Base-by-base conservation (phyloP, 1,140 invertebrate genomes). In the Cylas formicarius region DNA sequence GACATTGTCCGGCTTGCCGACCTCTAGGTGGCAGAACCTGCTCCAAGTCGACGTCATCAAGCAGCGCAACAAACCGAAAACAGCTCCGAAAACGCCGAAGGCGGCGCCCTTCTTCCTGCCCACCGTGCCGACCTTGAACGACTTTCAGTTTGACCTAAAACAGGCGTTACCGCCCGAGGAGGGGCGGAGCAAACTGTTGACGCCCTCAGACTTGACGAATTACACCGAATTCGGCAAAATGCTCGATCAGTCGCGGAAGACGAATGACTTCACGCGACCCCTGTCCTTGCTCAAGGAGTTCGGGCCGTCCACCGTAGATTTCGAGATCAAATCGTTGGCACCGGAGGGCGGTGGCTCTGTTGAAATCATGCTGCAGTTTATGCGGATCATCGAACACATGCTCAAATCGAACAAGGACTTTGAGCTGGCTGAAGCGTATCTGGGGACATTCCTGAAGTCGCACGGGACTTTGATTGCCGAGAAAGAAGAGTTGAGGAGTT, bases 101-200 rank as follows among this genome's bases (percentile, higher is more conserved):
- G 75, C 77, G 17, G 91, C 92, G 0, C 94, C 94, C 1, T 99
- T 99, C 70, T 97, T 98, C 62, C 65, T 99, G 23, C 91, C 93
- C 0, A 94, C 91, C 0, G 73, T 94, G 39, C 76, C 87, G 1
- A 87, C 88, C 2, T 66, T 94, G 8, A 78, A 88, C 41, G 43
- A 39, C 48, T 64, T 90, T 2, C 77, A 84, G 60, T 95, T 97
- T 68, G 86, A 88, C 65, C 61, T 86, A 4, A 66, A 70, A 4
- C 66, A 76, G 52, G 61, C 66, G 0, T 58, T 70, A 10, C 56
- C 67, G 4, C 52, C 53, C 0, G 60, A 66, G 50, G 57, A 58
- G 9, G 58, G 68, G 6, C 53, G 67, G 2, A 74, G 70, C 14
- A 75, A 74, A 60, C 46, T 81, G 0, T 52, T 76, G 17, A 71